These are phyloP conservation scores for Acleris cristana DNA, from an alignment of 2,888 invertebrate species.

Conservation along the genomic window DNA sequence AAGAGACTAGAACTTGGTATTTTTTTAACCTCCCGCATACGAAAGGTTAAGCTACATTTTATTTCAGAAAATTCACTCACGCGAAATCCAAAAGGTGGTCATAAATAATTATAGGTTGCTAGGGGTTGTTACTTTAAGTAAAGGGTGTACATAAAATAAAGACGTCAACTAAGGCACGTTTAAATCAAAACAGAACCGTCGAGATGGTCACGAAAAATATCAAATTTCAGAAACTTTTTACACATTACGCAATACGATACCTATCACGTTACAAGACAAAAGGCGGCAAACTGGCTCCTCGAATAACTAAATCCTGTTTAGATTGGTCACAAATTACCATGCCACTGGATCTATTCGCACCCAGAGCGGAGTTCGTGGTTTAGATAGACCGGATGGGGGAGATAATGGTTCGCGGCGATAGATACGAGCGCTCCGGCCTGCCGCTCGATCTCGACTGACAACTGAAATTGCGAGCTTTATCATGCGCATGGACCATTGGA, in stretches of 20 bases:
- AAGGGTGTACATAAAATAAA: too few relatives aligned
- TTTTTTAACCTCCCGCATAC: too few relatives aligned
- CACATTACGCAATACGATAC: constrained; percentile 73
- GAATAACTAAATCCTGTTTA: constrained; percentile 57
- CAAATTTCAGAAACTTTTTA: constrained; percentile 41
- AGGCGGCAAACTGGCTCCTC: constrained; percentile 61
- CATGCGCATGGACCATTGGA: constrained; percentile 46
- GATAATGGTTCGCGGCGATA: constrained; percentile 49
- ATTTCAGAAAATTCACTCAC: too few relatives aligned
- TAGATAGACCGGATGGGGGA: constrained; percentile 52
- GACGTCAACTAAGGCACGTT: neutral
- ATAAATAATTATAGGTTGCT: neutral
- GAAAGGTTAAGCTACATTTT: too few relatives aligned
- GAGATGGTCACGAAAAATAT: constrained; percentile 5
- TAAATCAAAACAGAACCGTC: constrained; percentile 18
- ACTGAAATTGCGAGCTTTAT: constrained; percentile 76
- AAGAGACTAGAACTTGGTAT: too few relatives aligned
- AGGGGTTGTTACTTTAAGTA: too few relatives aligned
- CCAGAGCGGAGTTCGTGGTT: constrained; percentile 49
- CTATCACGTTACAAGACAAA: constrained; percentile 65
- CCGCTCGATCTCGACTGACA: constrained; percentile 73
- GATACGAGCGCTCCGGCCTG: constrained; percentile 62
- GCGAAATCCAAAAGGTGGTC: neutral
- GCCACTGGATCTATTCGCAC: constrained; percentile 68
- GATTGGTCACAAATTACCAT: constrained; percentile 76